These are phyloP conservation scores for Onchidella celtica DNA, from an alignment of 2,888 invertebrate genomes.

Conservation along the genomic window DNA sequence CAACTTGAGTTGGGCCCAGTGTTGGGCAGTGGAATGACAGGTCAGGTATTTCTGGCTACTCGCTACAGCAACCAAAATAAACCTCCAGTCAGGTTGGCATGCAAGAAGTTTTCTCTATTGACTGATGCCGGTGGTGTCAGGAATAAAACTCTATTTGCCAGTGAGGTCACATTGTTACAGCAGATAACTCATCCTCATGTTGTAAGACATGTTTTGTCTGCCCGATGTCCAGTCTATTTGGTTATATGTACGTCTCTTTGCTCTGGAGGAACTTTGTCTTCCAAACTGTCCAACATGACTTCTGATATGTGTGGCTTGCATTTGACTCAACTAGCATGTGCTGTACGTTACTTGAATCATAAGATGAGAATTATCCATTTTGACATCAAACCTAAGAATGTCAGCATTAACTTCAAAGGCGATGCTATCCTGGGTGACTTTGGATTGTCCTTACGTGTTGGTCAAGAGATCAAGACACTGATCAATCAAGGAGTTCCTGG, in stretches of 20 bases:
- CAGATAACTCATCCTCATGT: background rate
- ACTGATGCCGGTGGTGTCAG: background rate
- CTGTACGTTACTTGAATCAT: background rate
- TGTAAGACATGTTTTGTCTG: background rate
- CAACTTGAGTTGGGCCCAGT: background rate
- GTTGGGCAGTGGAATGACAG: background rate
- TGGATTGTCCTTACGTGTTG: background rate
- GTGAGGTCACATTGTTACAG: background rate
- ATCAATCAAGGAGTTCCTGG: background rate
- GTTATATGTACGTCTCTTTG: constrained; percentile 8
- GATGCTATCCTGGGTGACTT: constrained; percentile 2
- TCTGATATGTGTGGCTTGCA: background rate
- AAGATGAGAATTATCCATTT: background rate
- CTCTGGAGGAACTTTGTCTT: background rate
- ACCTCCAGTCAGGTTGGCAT: background rate
- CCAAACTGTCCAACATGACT: background rate
- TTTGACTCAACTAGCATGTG: constrained; percentile 10
- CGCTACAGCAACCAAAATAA: too few relatives aligned
- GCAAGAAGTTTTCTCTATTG: background rate
- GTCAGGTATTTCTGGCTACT: background rate
- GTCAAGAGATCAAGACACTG: background rate
- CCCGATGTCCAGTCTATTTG: background rate
- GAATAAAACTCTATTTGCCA: background rate
- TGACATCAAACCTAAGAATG: constrained; percentile 9
- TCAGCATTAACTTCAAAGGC: background rate